Evolutionary conservation across 2,888 invertebrate species (phyloP).

Genomic region (Miltochrista miniata): DNA sequence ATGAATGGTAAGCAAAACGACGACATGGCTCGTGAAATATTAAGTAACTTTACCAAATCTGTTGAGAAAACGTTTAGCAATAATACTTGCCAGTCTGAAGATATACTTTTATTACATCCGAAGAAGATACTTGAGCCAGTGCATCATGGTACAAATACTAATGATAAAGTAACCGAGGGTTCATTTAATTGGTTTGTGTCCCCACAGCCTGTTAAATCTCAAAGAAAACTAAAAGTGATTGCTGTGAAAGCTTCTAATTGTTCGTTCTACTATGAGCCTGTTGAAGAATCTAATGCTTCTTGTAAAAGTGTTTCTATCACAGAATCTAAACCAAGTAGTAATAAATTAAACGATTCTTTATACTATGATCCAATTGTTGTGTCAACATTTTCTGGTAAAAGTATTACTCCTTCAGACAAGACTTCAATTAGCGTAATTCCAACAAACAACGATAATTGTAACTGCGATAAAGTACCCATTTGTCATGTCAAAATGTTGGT

Average conservation of each 20-base stretch:
- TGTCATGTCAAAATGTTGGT: constrained; percentile 77
- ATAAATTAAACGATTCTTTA: neutral
- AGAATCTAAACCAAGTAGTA: neutral
- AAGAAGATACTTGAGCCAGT: constrained; percentile 25
- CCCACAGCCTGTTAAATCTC: constrained; percentile 21
- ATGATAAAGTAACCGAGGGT: constrained; percentile 34
- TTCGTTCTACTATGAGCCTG: constrained; percentile 39
- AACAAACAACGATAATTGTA: constrained; percentile 42
- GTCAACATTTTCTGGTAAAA: neutral
- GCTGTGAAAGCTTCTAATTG: constrained; percentile 39
- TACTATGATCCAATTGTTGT: neutral
- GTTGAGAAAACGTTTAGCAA: neutral
- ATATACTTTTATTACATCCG: constrained; percentile 46
- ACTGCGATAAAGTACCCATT: constrained; percentile 67
- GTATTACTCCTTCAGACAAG: neutral
- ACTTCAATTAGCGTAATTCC: neutral
- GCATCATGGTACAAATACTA: constrained; percentile 39
- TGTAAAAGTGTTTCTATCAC: constrained; percentile 19
- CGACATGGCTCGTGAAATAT: neutral
- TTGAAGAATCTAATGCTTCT: constrained; percentile 23
- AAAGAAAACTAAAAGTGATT: constrained; percentile 14
- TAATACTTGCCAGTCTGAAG: constrained; percentile 33
- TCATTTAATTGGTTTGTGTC: constrained; percentile 41
- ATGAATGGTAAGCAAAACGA: constrained; percentile 41
- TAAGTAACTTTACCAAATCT: neutral